Evolutionary conservation across 2,888 invertebrate species (phyloP), one percentile per base, ranked within the genome.

Genomic region (Boloria selene): DNA sequence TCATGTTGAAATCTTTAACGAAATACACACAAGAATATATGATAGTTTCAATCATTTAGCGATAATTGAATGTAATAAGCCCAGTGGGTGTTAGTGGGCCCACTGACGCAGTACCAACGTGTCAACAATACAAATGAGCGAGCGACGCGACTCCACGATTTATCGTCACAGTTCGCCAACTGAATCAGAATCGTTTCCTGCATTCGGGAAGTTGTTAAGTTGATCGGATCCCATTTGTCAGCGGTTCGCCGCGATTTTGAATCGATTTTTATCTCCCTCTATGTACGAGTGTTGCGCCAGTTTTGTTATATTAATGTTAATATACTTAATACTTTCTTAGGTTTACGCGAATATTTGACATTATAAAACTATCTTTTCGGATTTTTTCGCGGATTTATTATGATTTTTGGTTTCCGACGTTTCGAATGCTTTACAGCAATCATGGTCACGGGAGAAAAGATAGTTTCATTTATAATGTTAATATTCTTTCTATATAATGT

Each of bases 181-280:
- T 72, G 75, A 76, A 77, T 78, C 74, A 70, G 71, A 77, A 68
- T 68, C 53, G 65, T 74, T 72, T 73, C 71, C 72, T 73, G 75
- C 73, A 73, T 76, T 64, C 72, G 73, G 75, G 74, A 75, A 77
- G 78, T 74, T 79, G 79, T 78, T 77, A 80, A 79, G 75, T 80
- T 78, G 81, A 82, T 81, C 78, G 78, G 70, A 67, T 64, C 73
- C 79, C 71, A 81, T 83, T 80, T 79, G 80, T 83, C 82, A 78
- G 71, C 77, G 76, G 74, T 63, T 64, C 72, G 70, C 73, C 73
- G 62, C 74, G 69, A 73, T 77, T 79, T 77, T 76, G 76, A 77
- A 78, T 79, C 71, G 56, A 61, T 61, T 61, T 67, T 69, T 67
- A 65, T 65, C 64, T 61, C 61, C 59, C 38, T 31, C 18, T 67